These are phyloP conservation scores for Aurelia sp. DNA, from an alignment of 30 jellyfish, hydroid and myxozoan species.

Conservation along the genomic window DNA sequence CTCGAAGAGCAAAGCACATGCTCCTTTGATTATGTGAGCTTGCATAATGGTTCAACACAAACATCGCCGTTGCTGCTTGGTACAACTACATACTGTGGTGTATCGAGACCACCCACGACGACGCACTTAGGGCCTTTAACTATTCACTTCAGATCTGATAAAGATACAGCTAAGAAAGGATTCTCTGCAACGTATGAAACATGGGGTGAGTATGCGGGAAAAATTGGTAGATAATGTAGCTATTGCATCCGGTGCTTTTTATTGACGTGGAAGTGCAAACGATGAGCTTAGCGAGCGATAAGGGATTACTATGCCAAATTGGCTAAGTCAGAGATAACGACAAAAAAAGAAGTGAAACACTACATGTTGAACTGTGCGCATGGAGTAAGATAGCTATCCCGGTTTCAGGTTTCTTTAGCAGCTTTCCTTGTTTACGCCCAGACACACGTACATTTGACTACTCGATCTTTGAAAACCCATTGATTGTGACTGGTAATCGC, in stretches of 20 bases:
- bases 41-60: conserved; percentile 64
- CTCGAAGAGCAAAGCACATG: conserved; percentile 82
- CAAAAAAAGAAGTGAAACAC: too few species aligned
- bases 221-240: background rate
- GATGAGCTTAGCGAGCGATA: too few species aligned
- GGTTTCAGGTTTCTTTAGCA: too few species aligned
- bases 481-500: too few species aligned
- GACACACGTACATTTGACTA: too few species aligned
- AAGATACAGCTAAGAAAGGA: conserved; percentile 87
- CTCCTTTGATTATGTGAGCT: conserved; percentile 84
- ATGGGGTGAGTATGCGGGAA: conserved; percentile 62
- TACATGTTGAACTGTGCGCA: too few species aligned
- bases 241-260: background rate
- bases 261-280: background rate
- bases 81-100: conserved; percentile 74
- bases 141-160: conserved; percentile 71
- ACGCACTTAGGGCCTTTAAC: conserved; percentile 83
- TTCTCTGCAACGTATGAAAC: conserved; percentile 73
- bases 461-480: too few species aligned
- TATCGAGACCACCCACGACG: conserved; percentile 60
- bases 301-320: too few species aligned
- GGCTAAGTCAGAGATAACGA: too few species aligned
- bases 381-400: too few species aligned
- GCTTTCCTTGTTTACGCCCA: too few species aligned
- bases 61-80: conserved; percentile 66